Evolutionary conservation across 2,113 vertebrate species (phyloP), one percentile per base, ranked within the genome.

Genomic region (Scortum barcoo): DNA sequence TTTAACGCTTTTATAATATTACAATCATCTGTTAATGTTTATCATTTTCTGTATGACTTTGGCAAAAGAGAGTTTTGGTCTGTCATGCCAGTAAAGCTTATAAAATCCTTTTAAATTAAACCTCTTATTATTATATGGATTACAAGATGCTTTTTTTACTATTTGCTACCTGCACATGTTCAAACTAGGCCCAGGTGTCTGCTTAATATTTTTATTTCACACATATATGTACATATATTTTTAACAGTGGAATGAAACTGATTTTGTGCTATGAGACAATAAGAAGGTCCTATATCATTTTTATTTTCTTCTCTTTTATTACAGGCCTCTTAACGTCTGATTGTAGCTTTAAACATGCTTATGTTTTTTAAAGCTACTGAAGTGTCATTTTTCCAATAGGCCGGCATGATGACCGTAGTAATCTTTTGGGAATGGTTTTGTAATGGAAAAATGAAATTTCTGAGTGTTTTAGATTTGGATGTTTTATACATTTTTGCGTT

Each of bases 401-500:
- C n/a, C 40, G 2, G 57, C 24, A 48, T 50, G 33, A 72, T 20
- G 26, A 70, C 30, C 40, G 33, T 57, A 78, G 10, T 70, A 57
- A 50, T 72, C 26, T 38, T 61, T 68, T 61, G 69, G 53, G 38
- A 60, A 86, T 33, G 66, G 57, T 80, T 86, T 90, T 76, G 11
- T 51, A 81, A 78, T 42, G 16, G 46, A 80, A 72, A 13, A 61
- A 75, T 33, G 7, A 48, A 20, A 30, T 63, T 75, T 63, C 8
- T 56, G 61, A 62, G 22, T 68, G 17, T 76, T 84, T 70, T 66
- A 13, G 17, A 58, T 62, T 81, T 79, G 60, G 11, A 77, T 73
- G 62, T 83, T 80, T 84, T 61, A 72, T 84, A 78, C 30, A 4
- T 80, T 78, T 89, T 83, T 85, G 57, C 24, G 0, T 79, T 78